These are phyloP conservation scores for Scaptomyza tumidula DNA, from an alignment of 2,888 invertebrate genomes.

Conservation along the genomic window DNA sequence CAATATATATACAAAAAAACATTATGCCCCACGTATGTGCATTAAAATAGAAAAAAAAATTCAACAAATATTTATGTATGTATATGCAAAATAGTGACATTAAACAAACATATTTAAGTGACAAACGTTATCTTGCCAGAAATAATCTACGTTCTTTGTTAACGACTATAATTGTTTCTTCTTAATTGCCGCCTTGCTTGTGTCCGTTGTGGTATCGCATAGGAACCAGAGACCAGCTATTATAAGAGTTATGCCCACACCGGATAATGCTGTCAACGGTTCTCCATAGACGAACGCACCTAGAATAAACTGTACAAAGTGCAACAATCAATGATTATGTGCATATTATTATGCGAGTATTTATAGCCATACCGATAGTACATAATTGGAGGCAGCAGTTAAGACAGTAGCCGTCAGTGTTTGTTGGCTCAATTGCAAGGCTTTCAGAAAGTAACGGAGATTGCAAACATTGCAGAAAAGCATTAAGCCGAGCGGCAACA, in stretches of 20 bases:
- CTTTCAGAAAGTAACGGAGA: constrained; percentile 87
- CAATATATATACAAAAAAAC: constrained; percentile 23
- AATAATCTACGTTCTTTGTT: not conserved
- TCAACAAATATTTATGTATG: constrained; percentile 45
- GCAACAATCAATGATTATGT: not conserved
- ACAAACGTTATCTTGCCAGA: constrained; percentile 2
- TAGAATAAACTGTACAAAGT: constrained; percentile 87
- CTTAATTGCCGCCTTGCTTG: constrained; percentile 2
- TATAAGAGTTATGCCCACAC: constrained; percentile 89
- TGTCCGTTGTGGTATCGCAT: constrained; percentile 74
- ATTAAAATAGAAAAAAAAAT: constrained; percentile 57
- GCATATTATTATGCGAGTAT: not conserved
- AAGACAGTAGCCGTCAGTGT: constrained; percentile 87
- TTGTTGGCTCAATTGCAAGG: constrained; percentile 86
- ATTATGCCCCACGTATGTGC: constrained; percentile 54
- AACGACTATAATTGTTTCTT: constrained; percentile 23
- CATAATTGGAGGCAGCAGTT: constrained; percentile 87
- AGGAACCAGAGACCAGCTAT: constrained; percentile 89
- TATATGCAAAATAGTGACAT: constrained; percentile 69
- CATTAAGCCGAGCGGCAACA: constrained; percentile 85
- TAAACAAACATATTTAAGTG: constrained; percentile 66
- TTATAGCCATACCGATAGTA: constrained; percentile 85
- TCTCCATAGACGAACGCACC: constrained; percentile 90
- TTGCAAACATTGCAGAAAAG: constrained; percentile 86
- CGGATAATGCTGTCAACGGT: constrained; percentile 88